Evolutionary conservation across 2,113 vertebrate species (phyloP), one percentile per base, ranked within the genome.

Genomic region (Gymnogyps californianus): DNA sequence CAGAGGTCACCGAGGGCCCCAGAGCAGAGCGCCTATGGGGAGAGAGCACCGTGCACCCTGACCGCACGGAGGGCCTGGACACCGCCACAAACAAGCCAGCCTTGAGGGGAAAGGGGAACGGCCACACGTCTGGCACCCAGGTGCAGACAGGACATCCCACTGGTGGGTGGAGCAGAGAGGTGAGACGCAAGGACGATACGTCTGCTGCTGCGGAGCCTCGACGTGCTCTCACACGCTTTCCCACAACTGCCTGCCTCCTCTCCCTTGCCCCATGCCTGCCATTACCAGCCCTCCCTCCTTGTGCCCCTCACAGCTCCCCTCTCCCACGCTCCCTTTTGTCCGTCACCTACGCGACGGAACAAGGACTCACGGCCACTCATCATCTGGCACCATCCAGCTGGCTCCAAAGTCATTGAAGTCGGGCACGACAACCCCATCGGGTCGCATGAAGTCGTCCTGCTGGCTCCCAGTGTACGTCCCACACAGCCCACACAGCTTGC

Each of bases 401-500:
- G 94, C 40, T 51, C 97, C 98, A 75, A 98, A 86, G 25, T 91
- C 92, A 9, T 95, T 97, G 28, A 93, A 55, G 40, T 95, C 55
- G 2, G 90, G n/a, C 36, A 97, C 97, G 18, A 90, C 61, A 36
- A 96, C 92, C 6, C 97, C 98, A 40, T 98, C 95, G 0, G 97
- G 94, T 58, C 67, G 96, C 44, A 9, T 97, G 91, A 98, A 97
- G 92, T 99, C 98, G 5, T 99, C 98, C 52, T 91, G 91, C 72
- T 49, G 89, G 46, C 80, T 54, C 25, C 95, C 86, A 36, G 98
- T 98, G 77, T 98, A 99, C 13, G 98, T 98, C 44, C 99, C 98
- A 57, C 99, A 99, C 74, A 99, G 96, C 44, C 99, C 99, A 29
- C 98, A 99, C 46, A 98, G 92, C 59, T 97, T 89, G 78, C 97